phyloP scores from a whole-genome alignment of 2,797 vertebrate species.

The Pipistrellus pipistrellus region DNA sequence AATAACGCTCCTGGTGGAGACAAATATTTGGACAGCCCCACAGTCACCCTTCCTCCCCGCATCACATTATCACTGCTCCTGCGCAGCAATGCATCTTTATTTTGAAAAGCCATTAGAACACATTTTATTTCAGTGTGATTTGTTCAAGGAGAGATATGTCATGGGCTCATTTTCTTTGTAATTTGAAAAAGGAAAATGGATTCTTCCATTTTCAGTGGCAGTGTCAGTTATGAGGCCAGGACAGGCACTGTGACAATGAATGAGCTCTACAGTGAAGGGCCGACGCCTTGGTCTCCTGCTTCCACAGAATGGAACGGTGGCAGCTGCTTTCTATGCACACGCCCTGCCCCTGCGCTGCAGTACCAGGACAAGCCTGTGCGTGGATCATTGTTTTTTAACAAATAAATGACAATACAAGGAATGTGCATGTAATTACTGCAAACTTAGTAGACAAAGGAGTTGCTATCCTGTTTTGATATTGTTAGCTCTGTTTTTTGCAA shows the following conservation, averaged over 20 bases:
- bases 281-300: neutral
- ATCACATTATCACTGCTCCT: neutral
- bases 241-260: neutral
- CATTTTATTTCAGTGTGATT: neutral
- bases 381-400: constrained; percentile 48
- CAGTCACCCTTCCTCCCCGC: neutral
- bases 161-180: constrained; percentile 1
- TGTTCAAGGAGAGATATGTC: constrained; percentile 53
- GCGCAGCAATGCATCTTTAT: neutral
- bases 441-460: constrained; percentile 50
- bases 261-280: constrained; percentile 6
- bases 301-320: neutral
- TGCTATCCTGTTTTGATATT: neutral
- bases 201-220: constrained; percentile 38
- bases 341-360: neutral
- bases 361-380: neutral
- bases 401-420: constrained; percentile 52
- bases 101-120: constrained; percentile 47
- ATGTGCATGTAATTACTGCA: constrained; percentile 30
- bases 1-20: constrained; percentile 33
- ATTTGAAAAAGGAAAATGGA: constrained; percentile 60
- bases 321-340: neutral
- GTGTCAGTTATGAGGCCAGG: constrained; percentile 23
- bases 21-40: constrained; percentile 26
- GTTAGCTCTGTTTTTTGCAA: constrained; percentile 70